Evolutionary conservation across 2,888 invertebrate genomes (phyloP).

Genomic region (Marronus borbonicus): DNA sequence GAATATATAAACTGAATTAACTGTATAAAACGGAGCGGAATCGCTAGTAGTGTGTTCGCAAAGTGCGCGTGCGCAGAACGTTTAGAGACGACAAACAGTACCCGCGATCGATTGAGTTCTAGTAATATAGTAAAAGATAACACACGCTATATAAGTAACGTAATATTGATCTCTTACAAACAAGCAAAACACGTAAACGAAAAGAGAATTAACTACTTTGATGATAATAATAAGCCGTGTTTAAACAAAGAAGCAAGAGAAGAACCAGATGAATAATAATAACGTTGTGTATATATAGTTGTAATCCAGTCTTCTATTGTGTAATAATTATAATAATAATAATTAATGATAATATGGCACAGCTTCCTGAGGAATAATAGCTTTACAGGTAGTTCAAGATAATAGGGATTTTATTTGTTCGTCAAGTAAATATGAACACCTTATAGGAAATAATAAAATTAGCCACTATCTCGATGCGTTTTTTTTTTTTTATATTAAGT

Average conservation of each 20-base stretch:
- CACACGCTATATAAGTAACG: neutral
- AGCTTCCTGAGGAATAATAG: conserved; percentile 59
- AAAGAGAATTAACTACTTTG: conserved; percentile 4
- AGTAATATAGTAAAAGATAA: too few relatives aligned
- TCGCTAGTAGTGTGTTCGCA: neutral
- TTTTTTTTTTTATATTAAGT: too few relatives aligned
- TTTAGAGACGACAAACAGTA: neutral
- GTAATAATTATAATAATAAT: conserved; percentile 54
- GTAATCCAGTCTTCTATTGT: conserved; percentile 65
- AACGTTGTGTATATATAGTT: conserved; percentile 61
- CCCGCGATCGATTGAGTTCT: too few relatives aligned
- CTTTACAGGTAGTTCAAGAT: conserved; percentile 58
- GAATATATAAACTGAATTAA: neutral
- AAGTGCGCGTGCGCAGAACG: neutral
- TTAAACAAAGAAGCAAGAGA: conserved; percentile 7
- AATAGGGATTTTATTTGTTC: conserved; percentile 1
- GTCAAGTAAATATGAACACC: conserved; percentile 3
- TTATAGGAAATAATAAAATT: too few relatives aligned
- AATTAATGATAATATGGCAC: conserved; percentile 54
- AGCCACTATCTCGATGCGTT: too few relatives aligned
- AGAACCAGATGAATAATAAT: conserved; percentile 45
- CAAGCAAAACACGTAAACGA: neutral
- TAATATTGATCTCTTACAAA: neutral
- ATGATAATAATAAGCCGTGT: neutral
- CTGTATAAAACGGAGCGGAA: conserved; percentile 5